Conservation (phyloP, 2,797 vertebrate genomes). For the Acropternis orthonyx region DNA sequence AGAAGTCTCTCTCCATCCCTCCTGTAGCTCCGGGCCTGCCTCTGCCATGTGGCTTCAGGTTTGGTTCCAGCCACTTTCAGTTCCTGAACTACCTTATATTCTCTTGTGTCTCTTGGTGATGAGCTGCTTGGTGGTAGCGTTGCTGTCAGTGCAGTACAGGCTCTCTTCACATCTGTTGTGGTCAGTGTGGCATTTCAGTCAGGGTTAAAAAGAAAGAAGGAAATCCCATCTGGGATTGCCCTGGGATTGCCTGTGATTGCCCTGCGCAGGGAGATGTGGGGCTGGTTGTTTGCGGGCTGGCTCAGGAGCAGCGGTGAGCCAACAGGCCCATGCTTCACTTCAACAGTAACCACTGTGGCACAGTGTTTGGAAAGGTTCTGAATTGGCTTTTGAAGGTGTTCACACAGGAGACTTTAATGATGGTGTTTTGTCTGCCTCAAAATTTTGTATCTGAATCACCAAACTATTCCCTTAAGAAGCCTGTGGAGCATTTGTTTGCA, state of each 20-base stretch:
- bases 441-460: not conserved
- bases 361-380: not conserved
- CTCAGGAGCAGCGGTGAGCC: not conserved
- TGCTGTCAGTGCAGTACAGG: fast-evolving
- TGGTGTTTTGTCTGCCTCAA: not conserved
- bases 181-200: not conserved
- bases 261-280: fast-evolving
- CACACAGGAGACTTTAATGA: not conserved
- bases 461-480: not conserved
- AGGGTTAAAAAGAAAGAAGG: not conserved
- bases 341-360: not conserved
- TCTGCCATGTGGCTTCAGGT: not conserved
- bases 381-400: not conserved
- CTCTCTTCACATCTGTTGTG: not conserved
- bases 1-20: not conserved
- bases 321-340: not conserved
- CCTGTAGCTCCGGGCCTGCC: not conserved
- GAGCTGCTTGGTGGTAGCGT: fast-evolving
- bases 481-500: not conserved
- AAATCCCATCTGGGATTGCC: not conserved
- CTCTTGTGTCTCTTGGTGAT: not conserved
- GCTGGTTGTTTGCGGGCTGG: not conserved
- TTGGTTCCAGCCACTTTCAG: not conserved
- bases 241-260: not conserved
- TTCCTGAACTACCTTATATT: not conserved